Conservation (phyloP, 2,113 vertebrate genomes). For the Nesospiza acunhae region DNA sequence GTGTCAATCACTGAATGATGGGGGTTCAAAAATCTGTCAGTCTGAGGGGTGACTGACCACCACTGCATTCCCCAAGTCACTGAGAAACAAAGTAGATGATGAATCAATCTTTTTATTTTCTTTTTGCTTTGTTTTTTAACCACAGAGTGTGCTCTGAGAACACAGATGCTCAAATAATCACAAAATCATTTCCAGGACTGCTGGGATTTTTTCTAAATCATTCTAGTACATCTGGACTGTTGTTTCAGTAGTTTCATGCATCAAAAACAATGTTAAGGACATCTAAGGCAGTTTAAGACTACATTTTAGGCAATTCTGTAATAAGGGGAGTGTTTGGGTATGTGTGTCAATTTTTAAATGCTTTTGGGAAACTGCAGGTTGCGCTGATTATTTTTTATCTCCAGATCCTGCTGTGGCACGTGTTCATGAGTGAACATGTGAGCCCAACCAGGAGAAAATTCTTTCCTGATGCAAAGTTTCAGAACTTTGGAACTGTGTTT, state of each 20-base stretch:
- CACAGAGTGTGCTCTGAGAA: not conserved
- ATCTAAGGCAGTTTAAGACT: not conserved
- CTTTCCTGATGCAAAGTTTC: not conserved
- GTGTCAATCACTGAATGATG: not conserved
- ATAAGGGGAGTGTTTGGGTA: not conserved
- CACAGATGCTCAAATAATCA: not conserved
- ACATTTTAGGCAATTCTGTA: not conserved
- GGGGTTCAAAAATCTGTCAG: not conserved
- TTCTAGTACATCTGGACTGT: not conserved
- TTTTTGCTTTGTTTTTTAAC: not conserved
- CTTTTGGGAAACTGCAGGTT: not conserved
- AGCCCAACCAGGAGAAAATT: not conserved
- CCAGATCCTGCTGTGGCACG: not conserved
- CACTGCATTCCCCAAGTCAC: not conserved
- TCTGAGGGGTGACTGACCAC: not conserved
- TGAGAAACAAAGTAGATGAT: not conserved
- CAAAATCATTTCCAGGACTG: not conserved
- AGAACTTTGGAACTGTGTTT: not conserved
- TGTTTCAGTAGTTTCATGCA: not conserved
- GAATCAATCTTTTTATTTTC: not conserved
- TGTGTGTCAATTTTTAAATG: not conserved
- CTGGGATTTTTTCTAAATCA: not conserved
- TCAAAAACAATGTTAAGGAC: not conserved
- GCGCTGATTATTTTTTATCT: not conserved
- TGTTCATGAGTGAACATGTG: not conserved